Evolutionary conservation across 2,113 vertebrate species (phyloP), one percentile per base, ranked within the genome.

Genomic region (Pachypanchax playfairii): DNA sequence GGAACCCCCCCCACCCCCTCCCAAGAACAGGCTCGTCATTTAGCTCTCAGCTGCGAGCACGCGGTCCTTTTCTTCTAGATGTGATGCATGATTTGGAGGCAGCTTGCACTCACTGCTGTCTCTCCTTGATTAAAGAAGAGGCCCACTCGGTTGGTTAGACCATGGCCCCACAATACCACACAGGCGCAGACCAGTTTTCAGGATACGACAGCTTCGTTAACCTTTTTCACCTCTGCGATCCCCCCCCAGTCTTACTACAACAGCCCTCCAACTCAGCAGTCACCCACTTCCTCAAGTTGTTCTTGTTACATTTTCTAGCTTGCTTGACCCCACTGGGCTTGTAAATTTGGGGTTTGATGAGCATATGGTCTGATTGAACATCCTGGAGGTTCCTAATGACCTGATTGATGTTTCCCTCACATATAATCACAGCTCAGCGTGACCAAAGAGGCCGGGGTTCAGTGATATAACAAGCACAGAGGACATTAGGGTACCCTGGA

Each of bases 51-150:
- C 24, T 41, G 81, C 55, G 85, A 79, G 66, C 59, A 65, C 41
- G 63, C 65, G 53, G 38, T 79, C 69, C 22, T 65, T 85, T 90
- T 64, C 73, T 90, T 86, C 85, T 77, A 70, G 84, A 90, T 87
- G 90, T 90, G 79, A 90, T 90, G 87, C 83, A 83, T 87, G 83
- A 90, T 88, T 89, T 87, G 69, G 69, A 85, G 76, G 82, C 73
- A 77, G 48, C 83, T 69, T 75, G 49, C 31, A 52, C 53, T 46
- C 67, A 31, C 35, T 75, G 49, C 31, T 55, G 53, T 46, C 67
- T 31, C 38, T 64, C 69, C 76, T 71, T 92, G 90, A 92, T 92
- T 92, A 92, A 91, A 93, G 91, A 86, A 79, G 79, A 72, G 52
- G 54, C 75, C 70, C 63, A 31, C 63, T 58, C 50, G 48, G 58